Conservation (phyloP, 2,797 vertebrate species). For the Falco cherrug region DNA sequence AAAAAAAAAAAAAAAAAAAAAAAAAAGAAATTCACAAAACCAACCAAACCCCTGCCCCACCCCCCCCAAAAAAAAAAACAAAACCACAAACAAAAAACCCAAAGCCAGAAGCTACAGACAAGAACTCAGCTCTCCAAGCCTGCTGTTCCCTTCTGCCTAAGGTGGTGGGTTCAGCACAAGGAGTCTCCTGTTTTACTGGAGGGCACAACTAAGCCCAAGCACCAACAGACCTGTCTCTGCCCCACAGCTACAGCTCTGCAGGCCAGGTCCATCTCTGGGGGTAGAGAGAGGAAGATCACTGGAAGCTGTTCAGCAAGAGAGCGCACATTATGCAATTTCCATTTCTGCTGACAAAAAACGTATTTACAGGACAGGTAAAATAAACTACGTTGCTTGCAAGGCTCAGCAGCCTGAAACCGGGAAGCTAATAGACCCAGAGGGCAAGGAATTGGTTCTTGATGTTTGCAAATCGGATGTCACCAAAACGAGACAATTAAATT, state of each 20-base stretch:
- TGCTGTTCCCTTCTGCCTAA: background rate
- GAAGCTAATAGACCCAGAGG: background rate
- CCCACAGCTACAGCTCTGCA: background rate
- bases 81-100: too few species aligned
- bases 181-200: fast-evolving
- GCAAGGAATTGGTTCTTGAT: background rate
- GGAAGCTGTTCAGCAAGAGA: background rate
- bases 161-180: background rate
- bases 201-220: background rate
- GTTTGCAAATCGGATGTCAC: background rate
- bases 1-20: background rate
- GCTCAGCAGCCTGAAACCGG: background rate
- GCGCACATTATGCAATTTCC: background rate
- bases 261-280: background rate
- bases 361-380: constrained; percentile 15
- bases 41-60: too few species aligned
- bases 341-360: constrained; percentile 5
- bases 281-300: background rate
- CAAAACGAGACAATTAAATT: constrained; percentile 10
- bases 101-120: background rate
- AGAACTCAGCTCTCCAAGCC: background rate
- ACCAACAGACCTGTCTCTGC: background rate
- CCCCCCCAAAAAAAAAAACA: too few species aligned
- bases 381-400: background rate
- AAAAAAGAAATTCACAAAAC: too few species aligned